Conservation (phyloP, 2,113 vertebrate species). For the Ursus arctos region DNA sequence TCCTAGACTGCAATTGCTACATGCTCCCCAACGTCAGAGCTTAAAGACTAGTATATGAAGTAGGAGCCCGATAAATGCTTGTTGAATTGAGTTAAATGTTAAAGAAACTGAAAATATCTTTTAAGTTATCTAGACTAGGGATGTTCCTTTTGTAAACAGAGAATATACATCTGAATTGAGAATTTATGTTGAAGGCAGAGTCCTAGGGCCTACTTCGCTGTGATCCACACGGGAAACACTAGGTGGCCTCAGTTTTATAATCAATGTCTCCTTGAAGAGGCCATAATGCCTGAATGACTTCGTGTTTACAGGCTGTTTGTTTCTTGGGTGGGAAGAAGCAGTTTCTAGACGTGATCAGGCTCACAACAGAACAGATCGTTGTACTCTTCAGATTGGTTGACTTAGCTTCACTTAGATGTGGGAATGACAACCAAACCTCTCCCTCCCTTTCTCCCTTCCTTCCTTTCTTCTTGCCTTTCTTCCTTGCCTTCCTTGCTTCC, state of each 20-base stretch:
- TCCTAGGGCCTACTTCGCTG: background rate
- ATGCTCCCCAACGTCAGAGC: background rate
- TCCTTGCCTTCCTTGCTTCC: background rate
- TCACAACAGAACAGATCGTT: background rate
- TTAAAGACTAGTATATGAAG: background rate
- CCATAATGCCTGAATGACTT: background rate
- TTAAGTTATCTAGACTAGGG: constrained; percentile 32
- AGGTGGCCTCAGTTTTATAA: constrained; percentile 66
- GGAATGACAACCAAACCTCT: background rate
- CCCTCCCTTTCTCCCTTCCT: background rate
- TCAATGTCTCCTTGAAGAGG: background rate
- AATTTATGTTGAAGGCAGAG: constrained; percentile 25
- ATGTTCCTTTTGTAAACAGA: constrained; percentile 38
- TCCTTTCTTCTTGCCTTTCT: background rate
- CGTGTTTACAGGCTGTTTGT: constrained; percentile 29
- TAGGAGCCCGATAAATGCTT: background rate
- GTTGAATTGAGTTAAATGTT: constrained; percentile 1
- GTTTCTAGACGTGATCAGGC: constrained; percentile 34
- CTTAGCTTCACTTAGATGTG: constrained; percentile 12
- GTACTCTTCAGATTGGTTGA: background rate
- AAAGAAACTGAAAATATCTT: background rate
- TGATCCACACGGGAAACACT: constrained; percentile 34
- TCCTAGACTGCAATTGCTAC: background rate
- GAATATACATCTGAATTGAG: constrained; percentile 17
- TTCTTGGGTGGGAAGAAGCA: constrained; percentile 44